Evolutionary conservation across 2,113 vertebrate genomes (phyloP).

Genomic region (Amblyopsis rosae): DNA sequence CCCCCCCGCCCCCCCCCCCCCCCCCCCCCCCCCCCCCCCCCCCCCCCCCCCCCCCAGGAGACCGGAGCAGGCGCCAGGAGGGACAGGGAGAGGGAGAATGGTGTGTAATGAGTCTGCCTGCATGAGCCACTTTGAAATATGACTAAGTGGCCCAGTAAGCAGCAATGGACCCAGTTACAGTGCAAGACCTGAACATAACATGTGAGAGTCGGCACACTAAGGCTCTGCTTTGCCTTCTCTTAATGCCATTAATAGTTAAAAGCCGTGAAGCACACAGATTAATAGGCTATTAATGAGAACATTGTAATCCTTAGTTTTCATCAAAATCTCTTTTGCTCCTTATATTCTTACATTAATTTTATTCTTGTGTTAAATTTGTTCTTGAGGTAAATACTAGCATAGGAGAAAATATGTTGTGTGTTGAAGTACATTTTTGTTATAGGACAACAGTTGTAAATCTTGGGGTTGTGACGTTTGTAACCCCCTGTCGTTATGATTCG

Average conservation of each 20-base stretch:
- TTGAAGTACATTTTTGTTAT: conserved; percentile 7
- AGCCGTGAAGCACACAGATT: conserved; percentile 19
- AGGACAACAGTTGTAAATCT: background rate
- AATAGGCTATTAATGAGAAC: conserved; percentile 22
- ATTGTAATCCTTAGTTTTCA: conserved; percentile 19
- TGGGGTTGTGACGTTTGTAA: too few species aligned
- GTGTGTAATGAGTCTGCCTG: conserved; percentile 67
- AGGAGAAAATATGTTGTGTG: background rate
- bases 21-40: too few species aligned
- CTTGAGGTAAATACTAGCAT: conserved; percentile 7
- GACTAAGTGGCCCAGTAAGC: conserved; percentile 65
- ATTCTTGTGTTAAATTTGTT: conserved; percentile 4
- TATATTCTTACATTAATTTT: conserved; percentile 2
- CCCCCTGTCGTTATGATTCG: too few species aligned
- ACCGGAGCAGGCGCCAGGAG: conserved; percentile 10
- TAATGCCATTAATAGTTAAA: conserved; percentile 3
- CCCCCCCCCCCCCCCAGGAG: too few species aligned
- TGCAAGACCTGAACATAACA: conserved; percentile 13
- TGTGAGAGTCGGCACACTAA: background rate
- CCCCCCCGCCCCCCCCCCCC: too few species aligned
- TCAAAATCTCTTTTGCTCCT: conserved; percentile 12
- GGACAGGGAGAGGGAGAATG: conserved; percentile 59
- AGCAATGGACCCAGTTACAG: conserved; percentile 27
- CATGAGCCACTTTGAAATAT: conserved; percentile 74
- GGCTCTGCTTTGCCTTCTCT: conserved; percentile 7